These are phyloP conservation scores for Nineta flava DNA, from an alignment of 2,888 invertebrate genomes.

Conservation along the genomic window DNA sequence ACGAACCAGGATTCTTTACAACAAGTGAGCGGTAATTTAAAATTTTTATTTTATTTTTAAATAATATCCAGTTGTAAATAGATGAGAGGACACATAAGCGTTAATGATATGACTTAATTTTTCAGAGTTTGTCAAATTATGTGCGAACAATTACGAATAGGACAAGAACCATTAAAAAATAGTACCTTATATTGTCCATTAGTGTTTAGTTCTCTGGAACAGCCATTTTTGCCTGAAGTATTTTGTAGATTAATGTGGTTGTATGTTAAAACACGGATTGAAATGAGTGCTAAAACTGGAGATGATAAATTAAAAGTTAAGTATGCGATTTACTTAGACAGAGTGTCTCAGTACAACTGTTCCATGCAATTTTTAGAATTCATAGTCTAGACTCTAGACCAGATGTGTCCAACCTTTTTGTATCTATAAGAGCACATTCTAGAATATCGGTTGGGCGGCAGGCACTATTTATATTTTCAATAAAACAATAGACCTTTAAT, in stretches of 20 bases:
- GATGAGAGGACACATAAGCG: background rate
- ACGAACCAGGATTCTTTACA: background rate
- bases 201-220: background rate
- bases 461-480: too few species aligned
- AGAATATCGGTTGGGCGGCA: too few species aligned
- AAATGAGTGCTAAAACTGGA: slow-evolving; percentile 1
- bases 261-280: slow-evolving; percentile 2
- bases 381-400: too few species aligned
- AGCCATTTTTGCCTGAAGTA: slow-evolving; percentile 2
- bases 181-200: slow-evolving; percentile 1
- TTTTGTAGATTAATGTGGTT: slow-evolving; percentile 6
- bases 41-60: background rate
- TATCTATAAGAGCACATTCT: too few species aligned
- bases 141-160: background rate
- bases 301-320: slow-evolving; percentile 5
- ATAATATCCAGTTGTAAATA: too few species aligned
- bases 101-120: background rate
- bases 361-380: too few species aligned
- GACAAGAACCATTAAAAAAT: background rate
- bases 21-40: background rate
- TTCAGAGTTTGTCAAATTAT: background rate
- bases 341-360: too few species aligned
- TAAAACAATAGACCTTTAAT: too few species aligned
- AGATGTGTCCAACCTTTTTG: too few species aligned
- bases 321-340: too few species aligned